These are phyloP conservation scores for Neomorphus geoffroyi DNA, from an alignment of 2,797 vertebrate species.

Conservation along the genomic window DNA sequence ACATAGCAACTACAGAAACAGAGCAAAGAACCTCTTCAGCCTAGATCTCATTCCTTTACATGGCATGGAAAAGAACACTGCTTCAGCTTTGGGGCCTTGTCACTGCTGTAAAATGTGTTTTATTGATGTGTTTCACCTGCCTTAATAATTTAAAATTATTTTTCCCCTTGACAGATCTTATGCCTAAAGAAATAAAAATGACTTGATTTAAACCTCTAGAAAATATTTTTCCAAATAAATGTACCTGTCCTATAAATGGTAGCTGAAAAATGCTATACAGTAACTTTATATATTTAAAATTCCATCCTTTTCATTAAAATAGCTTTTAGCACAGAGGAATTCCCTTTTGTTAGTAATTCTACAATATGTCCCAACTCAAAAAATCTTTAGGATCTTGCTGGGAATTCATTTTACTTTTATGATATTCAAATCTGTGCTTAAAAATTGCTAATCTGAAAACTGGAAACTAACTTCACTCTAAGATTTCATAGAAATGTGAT, in stretches of 20 bases:
- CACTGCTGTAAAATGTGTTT: neutral
- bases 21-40: neutral
- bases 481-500: neutral
- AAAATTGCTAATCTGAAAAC: conserved; percentile 30
- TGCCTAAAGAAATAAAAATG: neutral
- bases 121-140: neutral
- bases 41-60: neutral
- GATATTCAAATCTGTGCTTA: neutral
- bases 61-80: neutral
- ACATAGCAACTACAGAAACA: neutral
- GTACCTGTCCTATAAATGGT: neutral
- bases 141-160: neutral
- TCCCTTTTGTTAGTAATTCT: neutral
- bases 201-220: neutral
- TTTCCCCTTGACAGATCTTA: neutral
- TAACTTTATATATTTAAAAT: neutral
- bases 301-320: neutral
- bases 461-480: conserved; percentile 24
- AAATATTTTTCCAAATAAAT: neutral
- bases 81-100: neutral
- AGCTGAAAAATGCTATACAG: neutral
- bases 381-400: neutral
- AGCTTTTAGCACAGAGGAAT: neutral
- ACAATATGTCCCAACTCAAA: neutral
- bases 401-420: neutral